Evolutionary conservation across 2,888 invertebrate species (phyloP), one percentile per base, ranked within the genome.

Genomic region (Rutpela maculata): DNA sequence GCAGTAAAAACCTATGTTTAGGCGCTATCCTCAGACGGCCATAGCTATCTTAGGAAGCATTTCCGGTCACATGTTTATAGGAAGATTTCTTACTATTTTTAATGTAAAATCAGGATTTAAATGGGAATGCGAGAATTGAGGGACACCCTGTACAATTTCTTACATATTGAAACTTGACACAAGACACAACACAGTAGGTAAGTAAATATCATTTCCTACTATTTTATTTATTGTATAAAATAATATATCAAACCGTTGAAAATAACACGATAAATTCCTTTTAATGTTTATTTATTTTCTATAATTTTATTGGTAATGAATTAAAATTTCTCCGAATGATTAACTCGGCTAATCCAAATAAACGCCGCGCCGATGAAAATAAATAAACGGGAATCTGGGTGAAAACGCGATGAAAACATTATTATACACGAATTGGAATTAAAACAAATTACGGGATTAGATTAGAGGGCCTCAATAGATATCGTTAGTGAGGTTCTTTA

Each of bases 361-460:
- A 59, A 57, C 69, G 69, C 69, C 59, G 56, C 69, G 69, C 69
- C 59, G 56, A 19, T 12, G 35, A 69, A 59, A 69, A 69, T 69
- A 69, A 69, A 69, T 59, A 69, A 69, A 69, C 69, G 31, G 69
- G 18, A 7, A 59, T 22, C 26, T 31, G 35, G 62, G 62, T 31
- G 62, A 62, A 62, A 69, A 68, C 31, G 7, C 68, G 68, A 68
- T 55, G 68, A 68, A 68, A 69, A 59, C 69, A 35, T 69, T 69
- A 69, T 69, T 69, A 59, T 69, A 69, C 57, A 26, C 59, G 35
- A 19, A 67, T 38, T 18, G 26, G 19, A 43, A 43, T 38, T 35
- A 63, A 65, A 65, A 65, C 57, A 35, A 50, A 38, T 62, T n/a
- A n/a, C 17, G 62, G 62, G 15, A 59, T 19, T 22, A 26, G 26